These are phyloP conservation scores for Zaprionus camerounensis DNA, from an alignment of 1,140 invertebrate species.

Conservation along the genomic window DNA sequence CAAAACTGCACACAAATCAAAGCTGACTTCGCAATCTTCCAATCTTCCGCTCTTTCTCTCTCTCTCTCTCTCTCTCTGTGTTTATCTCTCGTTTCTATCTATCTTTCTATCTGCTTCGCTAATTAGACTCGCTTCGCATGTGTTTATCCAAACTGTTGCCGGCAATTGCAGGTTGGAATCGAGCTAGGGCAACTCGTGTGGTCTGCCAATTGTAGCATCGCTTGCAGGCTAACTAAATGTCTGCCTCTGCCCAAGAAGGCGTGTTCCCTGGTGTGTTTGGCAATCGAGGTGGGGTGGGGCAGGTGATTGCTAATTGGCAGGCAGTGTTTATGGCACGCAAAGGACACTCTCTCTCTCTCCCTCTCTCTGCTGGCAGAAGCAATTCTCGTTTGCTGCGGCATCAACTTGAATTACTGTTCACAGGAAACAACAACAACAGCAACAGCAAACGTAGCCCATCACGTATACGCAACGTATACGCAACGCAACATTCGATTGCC, in stretches of 20 bases:
- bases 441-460: not conserved
- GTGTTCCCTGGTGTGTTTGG: not conserved
- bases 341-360: not conserved
- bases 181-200: conserved; percentile 12
- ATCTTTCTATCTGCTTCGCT: conserved; percentile 22
- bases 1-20: conserved; percentile 14
- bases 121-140: conserved; percentile 38
- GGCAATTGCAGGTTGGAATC: conserved; percentile 6
- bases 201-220: not conserved
- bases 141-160: conserved; percentile 34
- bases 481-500: conserved; percentile 4
- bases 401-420: conserved; percentile 21
- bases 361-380: not conserved
- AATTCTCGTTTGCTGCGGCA: not conserved
- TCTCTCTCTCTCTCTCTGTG: not conserved
- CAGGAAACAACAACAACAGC: not conserved
- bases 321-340: conserved; percentile 17
- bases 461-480: conserved; percentile 21
- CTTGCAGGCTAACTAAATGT: not conserved
- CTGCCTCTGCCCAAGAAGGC: not conserved
- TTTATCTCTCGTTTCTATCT: not conserved
- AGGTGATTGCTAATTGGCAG: conserved; percentile 35
- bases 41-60: not conserved
- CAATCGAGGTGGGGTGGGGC: not conserved
- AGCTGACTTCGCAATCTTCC: not conserved